Evolutionary conservation across 2,797 vertebrate genomes (phyloP), one percentile per base, ranked within the genome.

Genomic region (Cynodonichthys magdalenae): DNA sequence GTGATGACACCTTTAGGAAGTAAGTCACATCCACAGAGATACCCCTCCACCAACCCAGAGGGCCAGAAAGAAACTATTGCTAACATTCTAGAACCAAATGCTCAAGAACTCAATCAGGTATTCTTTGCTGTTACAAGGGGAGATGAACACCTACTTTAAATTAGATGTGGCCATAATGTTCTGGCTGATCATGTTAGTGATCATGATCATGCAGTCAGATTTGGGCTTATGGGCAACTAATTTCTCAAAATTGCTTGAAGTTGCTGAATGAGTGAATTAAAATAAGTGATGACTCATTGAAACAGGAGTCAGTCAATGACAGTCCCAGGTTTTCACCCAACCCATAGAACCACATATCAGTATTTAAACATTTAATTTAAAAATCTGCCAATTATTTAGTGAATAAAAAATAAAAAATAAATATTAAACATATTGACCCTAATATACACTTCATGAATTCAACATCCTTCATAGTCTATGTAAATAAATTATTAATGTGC

Each of bases 101-200:
- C 72, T 80, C 74, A 79, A 79, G 75, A 53, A 71, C 52, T 12
- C 11, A 11, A 1, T 14, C 14, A 11, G 11, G 12, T 39, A 11
- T 39, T 39, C 36, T 39, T 39, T 39, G 36, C 11, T 31, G 31
- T 31, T 31, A 31, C 31, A 9, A 5, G 31, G 31, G 9, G 14
- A 39, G 12, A 39, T 4, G 9, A 39, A 11, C 3, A 39, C 36
- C 10, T 39, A 39, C 11, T 39, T 14, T 39, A 39, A 36, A 39
- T 39, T 14, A 39, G 36, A 39, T 39, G 11, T 11, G 9, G 34
- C 10, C 34, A 36, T 36, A 36, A 36, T 36, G 34, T 12, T 36
- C 8, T 15, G 57, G 66, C 34, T 56, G 73, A 82, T 82, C 36
- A 39, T 39, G 83, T 69, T 81, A 67, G 68, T 61, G 66, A 17